A percentile compares a stretch with the other conserved stretches of the same genome.
These are phyloP conservation scores for Holacanthella duospinosa DNA, from an alignment of 2,888 invertebrate genomes.

Conservation along the genomic window DNA sequence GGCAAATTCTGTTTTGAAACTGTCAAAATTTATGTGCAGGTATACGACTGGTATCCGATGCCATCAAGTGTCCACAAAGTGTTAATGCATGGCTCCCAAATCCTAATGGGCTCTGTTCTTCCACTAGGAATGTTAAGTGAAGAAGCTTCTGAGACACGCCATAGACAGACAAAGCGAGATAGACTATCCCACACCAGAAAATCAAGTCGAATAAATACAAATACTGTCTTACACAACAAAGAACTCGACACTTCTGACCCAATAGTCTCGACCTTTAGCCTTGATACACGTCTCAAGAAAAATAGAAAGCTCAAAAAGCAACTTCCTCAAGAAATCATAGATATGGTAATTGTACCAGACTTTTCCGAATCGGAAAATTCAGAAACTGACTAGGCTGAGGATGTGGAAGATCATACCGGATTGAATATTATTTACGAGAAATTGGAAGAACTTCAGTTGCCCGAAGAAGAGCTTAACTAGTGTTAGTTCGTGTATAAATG, in stretches of 20 bases:
- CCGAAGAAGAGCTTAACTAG: neutral
- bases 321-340: too few relatives aligned
- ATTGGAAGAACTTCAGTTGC: too few relatives aligned
- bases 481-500: neutral
- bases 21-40: neutral
- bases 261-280: neutral
- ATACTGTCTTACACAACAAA: neutral
- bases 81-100: too few relatives aligned
- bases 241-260: constrained; percentile 3
- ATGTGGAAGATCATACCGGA: too few relatives aligned
- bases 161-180: neutral
- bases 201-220: neutral
- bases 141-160: neutral
- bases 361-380: too few relatives aligned
- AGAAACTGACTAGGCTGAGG: too few relatives aligned
- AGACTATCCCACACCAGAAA: constrained; percentile 1
- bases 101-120: too few relatives aligned
- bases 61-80: neutral
- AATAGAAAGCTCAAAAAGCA: too few relatives aligned
- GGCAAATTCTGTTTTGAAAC: neutral
- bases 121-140: constrained; percentile 7
- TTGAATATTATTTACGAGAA: too few relatives aligned
- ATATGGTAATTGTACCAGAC: too few relatives aligned
- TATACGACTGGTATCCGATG: neutral
- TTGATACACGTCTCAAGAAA: too few relatives aligned